Conservation (phyloP, 2,113 vertebrate species). For the Leptodactylus fuscus region DNA sequence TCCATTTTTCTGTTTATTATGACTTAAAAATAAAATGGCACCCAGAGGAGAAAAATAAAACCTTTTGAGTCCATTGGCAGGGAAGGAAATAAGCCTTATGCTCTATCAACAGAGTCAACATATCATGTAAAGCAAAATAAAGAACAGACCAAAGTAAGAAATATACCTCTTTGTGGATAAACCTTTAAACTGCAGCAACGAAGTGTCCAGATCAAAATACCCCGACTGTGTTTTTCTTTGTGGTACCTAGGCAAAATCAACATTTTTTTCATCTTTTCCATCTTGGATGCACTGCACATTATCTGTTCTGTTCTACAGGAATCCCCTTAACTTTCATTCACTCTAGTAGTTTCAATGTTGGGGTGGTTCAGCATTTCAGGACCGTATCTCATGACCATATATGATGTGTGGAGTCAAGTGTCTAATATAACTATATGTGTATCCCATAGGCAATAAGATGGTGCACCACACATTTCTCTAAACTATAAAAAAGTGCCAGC, state of each 20-base stretch:
- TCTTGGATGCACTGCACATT: neutral
- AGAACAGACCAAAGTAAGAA: neutral
- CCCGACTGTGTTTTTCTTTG: conserved; percentile 94
- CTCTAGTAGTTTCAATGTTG: too few relatives aligned
- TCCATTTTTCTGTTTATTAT: too few relatives aligned
- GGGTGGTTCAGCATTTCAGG: neutral
- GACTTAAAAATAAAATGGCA: too few relatives aligned
- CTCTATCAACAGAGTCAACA: neutral
- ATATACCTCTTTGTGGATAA: conserved; percentile 88
- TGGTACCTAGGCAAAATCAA: conserved; percentile 85
- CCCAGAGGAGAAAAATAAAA: too few relatives aligned
- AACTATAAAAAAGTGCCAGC: neutral
- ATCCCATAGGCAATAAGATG: neutral
- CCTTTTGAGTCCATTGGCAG: too few relatives aligned
- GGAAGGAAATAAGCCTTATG: neutral
- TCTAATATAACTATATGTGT: neutral
- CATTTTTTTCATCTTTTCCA: conserved; percentile 53
- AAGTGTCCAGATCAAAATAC: conserved; percentile 95
- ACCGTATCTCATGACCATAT: too few relatives aligned
- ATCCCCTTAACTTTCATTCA: too few relatives aligned
- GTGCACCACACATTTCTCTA: neutral
- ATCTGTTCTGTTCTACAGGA: too few relatives aligned
- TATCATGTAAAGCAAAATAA: neutral
- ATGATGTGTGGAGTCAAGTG: neutral
- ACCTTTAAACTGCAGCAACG: conserved; percentile 85